Conservation (phyloP, 2,797 vertebrate species). For the Urocyon cinereoargenteus region DNA sequence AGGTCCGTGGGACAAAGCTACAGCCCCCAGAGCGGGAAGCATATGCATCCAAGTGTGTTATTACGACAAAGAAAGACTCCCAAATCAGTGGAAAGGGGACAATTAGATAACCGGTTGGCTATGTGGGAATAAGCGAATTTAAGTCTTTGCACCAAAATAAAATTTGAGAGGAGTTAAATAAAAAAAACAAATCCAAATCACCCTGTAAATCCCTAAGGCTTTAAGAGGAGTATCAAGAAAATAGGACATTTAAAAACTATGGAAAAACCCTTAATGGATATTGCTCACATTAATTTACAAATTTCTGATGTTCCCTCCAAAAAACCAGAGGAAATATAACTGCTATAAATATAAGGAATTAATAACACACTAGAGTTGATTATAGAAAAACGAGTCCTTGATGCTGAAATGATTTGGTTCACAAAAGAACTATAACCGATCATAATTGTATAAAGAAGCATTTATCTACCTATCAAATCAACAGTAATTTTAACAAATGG, state of each 20-base stretch:
- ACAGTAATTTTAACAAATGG: not conserved
- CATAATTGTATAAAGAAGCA: not conserved
- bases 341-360: not conserved
- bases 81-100: not conserved
- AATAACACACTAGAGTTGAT: not conserved
- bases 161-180: not conserved
- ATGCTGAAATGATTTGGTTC: not conserved
- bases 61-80: not conserved
- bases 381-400: not conserved
- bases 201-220: not conserved
- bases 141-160: not conserved
- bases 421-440: not conserved
- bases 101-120: not conserved
- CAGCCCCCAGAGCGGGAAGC: not conserved
- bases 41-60: not conserved
- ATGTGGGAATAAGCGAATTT: not conserved
- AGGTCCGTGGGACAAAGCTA: not conserved
- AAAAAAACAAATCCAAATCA: not conserved
- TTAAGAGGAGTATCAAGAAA: not conserved
- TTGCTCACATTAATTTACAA: not conserved
- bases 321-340: constrained; percentile 14
- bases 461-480: constrained; percentile 18
- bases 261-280: not conserved
- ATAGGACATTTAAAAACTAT: not conserved
- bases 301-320: not conserved